A percentile compares a stretch with the other conserved stretches of the same genome.
phyloP scores from a whole-genome alignment of 2,888 invertebrate genomes.

The Herminia tarsipennalis region DNA sequence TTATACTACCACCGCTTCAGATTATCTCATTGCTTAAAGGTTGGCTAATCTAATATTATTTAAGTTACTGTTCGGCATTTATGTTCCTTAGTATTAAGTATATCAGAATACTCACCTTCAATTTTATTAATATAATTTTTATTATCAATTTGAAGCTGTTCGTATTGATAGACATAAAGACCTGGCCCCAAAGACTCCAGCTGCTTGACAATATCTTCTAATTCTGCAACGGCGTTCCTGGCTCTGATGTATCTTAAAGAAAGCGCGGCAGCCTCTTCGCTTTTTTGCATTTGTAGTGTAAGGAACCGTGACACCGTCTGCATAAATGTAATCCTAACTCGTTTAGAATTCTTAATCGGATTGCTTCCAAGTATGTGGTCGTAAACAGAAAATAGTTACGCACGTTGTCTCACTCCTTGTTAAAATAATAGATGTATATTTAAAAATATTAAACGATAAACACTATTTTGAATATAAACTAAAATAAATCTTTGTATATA shows the following conservation, averaged over 20 bases:
- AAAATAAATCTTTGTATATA: too few relatives aligned
- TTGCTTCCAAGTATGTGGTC: neutral
- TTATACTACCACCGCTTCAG: too few relatives aligned
- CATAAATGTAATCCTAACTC: neutral
- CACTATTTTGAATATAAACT: too few relatives aligned
- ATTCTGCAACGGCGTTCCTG: slow-evolving; percentile 72
- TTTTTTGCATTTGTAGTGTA: slow-evolving; percentile 68
- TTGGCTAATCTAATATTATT: too few relatives aligned
- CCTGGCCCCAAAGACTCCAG: slow-evolving; percentile 76
- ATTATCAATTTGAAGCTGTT: slow-evolving; percentile 72
- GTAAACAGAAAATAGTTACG: neutral
- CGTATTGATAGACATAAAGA: slow-evolving; percentile 75
- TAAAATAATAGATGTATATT: neutral
- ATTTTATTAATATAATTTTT: slow-evolving; percentile 74
- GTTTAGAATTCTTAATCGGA: too few relatives aligned
- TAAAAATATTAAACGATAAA: neutral
- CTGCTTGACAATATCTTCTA: slow-evolving; percentile 66
- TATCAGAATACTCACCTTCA: slow-evolving; percentile 62
- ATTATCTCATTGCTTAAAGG: too few relatives aligned
- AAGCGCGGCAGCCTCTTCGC: slow-evolving; percentile 68
- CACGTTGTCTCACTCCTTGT: neutral
- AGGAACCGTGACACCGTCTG: slow-evolving; percentile 73
- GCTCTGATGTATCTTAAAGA: slow-evolving; percentile 72
- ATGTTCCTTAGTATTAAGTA: too few relatives aligned
- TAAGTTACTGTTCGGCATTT: too few relatives aligned